Percentiles rank a stretch among this genome's conserved stretches.
Evolutionary conservation across 92 coral and sea anemone genomes (phyloP).

Genomic region (Chrysogorgia sp.): DNA sequence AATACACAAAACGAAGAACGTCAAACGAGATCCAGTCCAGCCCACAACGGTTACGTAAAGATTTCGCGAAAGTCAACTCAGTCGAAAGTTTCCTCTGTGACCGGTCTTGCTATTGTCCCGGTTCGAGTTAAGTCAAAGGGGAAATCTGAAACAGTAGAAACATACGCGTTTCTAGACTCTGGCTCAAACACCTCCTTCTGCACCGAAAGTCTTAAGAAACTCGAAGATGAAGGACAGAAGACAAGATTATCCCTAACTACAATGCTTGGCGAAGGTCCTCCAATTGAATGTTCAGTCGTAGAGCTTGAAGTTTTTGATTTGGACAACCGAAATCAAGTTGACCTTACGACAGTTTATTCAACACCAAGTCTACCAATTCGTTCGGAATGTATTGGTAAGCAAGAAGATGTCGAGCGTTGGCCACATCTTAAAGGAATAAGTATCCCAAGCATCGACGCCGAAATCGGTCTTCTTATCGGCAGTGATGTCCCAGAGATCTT

Average conservation of each 20-base stretch:
- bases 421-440: constrained; percentile 18
- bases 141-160: neutral
- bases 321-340: neutral
- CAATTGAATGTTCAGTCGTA: constrained; percentile 5
- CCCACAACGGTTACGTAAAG: constrained; percentile 43
- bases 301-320: constrained; percentile 25
- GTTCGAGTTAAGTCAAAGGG: constrained; percentile 31
- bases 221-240: constrained; percentile 4
- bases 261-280: constrained; percentile 8
- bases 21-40: neutral
- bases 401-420: constrained; percentile 28
- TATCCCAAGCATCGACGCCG: constrained; percentile 11
- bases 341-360: constrained; percentile 30
- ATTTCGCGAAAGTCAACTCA: neutral
- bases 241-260: constrained; percentile 42
- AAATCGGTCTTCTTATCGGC: constrained; percentile 41
- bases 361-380: constrained; percentile 20
- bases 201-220: constrained; percentile 17
- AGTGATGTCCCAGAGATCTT: constrained; percentile 47
- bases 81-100: neutral
- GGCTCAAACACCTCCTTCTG: constrained; percentile 40
- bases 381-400: constrained; percentile 9
- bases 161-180: constrained; percentile 30
- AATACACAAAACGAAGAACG: neutral
- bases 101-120: constrained; percentile 39